Evolutionary conservation across 2,888 invertebrate species (phyloP).

Genomic region (Chaitophorus viminalis): DNA sequence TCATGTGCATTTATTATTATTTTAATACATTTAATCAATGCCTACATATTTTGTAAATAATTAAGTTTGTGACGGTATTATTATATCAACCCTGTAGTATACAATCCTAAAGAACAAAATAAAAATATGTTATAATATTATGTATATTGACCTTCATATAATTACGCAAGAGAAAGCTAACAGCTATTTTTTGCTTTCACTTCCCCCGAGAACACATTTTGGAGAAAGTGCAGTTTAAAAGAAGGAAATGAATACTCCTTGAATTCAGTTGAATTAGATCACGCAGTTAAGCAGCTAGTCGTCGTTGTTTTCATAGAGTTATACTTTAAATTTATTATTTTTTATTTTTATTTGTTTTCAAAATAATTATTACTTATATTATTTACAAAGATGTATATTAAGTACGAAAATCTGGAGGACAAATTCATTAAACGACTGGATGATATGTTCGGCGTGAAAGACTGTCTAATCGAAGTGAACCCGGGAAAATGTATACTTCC

Average conservation of each 20-base stretch:
- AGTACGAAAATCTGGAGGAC: slow-evolving; percentile 74
- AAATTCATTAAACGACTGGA: slow-evolving; percentile 73
- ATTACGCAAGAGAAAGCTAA: slow-evolving; percentile 56
- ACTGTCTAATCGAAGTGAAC: slow-evolving; percentile 78
- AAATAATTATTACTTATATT: too few relatives aligned
- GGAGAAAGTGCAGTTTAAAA: slow-evolving; percentile 51
- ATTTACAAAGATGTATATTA: slow-evolving; percentile 67
- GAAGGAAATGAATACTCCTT: not conserved
- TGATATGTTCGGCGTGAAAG: slow-evolving; percentile 75
- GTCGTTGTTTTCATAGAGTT: not conserved
- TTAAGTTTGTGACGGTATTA: not conserved
- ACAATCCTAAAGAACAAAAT: not conserved
- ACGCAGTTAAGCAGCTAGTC: not conserved
- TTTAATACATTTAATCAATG: not conserved
- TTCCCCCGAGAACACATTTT: slow-evolving; percentile 10
- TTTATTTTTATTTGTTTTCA: not conserved
- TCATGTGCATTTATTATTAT: not conserved
- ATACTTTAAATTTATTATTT: not conserved
- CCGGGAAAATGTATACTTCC: slow-evolving; percentile 79
- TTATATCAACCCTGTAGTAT: not conserved
- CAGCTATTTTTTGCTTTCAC: slow-evolving; percentile 18
- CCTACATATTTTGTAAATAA: slow-evolving; percentile 44
- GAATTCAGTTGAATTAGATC: not conserved
- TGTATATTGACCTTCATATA: slow-evolving; percentile 28
- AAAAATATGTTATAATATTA: not conserved